phyloP scores from a whole-genome alignment of 2,888 invertebrate genomes.

The Eupithecia pulchellata region DNA sequence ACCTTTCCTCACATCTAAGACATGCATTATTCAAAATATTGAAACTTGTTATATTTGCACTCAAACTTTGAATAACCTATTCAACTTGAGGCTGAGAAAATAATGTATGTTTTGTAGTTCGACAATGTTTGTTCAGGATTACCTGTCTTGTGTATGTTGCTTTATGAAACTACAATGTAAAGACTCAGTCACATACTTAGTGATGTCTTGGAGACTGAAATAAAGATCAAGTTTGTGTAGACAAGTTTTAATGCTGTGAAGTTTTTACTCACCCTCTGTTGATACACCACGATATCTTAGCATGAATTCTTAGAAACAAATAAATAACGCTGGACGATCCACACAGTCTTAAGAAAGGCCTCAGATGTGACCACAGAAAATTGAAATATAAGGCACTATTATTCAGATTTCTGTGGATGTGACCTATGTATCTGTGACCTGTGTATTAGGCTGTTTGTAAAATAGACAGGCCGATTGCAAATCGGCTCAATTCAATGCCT shows the following conservation, averaged over 20 bases:
- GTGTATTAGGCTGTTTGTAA: no score
- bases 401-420: no score
- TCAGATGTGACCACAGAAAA: no score
- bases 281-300: conserved; percentile 17
- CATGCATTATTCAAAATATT: conserved; percentile 73
- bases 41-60: conserved; percentile 73
- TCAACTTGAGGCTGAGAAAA: conserved; percentile 66
- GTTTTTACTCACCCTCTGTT: conserved; percentile 30
- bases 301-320: not conserved
- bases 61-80: conserved; percentile 75
- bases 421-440: no score
- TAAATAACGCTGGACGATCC: no score
- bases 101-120: conserved; percentile 67
- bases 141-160: conserved; percentile 52
- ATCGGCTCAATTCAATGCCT: no score
- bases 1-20: conserved; percentile 52
- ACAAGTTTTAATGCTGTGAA: conserved; percentile 42
- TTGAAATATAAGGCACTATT: no score
- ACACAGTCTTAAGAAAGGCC: no score
- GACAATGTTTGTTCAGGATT: conserved; percentile 54
- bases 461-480: no score
- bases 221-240: conserved; percentile 35
- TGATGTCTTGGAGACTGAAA: conserved; percentile 43
- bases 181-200: conserved; percentile 40
- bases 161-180: conserved; percentile 59